A percentile compares a stretch with the other conserved stretches of the same genome.
Evolutionary conservation across 2,113 vertebrate genomes (phyloP).

Genomic region (Sander lucioperca): DNA sequence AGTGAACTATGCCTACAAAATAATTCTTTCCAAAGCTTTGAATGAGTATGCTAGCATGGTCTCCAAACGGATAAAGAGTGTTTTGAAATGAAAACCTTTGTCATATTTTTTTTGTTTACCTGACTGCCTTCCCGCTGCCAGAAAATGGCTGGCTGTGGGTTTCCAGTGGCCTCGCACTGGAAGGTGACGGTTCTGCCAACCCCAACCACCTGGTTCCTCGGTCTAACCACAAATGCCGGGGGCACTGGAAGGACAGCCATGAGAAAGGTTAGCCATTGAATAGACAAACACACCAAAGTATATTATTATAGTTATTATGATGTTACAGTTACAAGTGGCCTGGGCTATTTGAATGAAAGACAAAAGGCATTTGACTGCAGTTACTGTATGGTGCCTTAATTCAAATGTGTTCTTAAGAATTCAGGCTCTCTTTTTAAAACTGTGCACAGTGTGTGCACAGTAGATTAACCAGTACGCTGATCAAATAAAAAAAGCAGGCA

Average conservation of each 20-base stretch:
- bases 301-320: slow-evolving; percentile 36
- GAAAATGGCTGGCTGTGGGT: slow-evolving; percentile 98
- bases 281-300: slow-evolving; percentile 25
- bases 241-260: slow-evolving; percentile 86
- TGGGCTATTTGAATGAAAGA: slow-evolving; percentile 30
- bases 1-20: slow-evolving; percentile 4
- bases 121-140: slow-evolving; percentile 98
- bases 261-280: slow-evolving; percentile 45
- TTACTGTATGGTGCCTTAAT: background rate
- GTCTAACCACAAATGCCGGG: slow-evolving; percentile 95
- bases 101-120: slow-evolving; percentile 81
- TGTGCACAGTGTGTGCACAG: slow-evolving; percentile 10
- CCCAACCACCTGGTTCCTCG: slow-evolving; percentile 95
- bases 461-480: slow-evolving; percentile 75
- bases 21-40: background rate
- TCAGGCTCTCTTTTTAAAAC: slow-evolving; percentile 26
- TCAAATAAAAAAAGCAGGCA: slow-evolving; percentile 60
- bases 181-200: slow-evolving; percentile 96
- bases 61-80: background rate
- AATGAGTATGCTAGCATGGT: background rate
- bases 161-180: slow-evolving; percentile 97
- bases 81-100: slow-evolving; percentile 21
- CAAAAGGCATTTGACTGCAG: slow-evolving; percentile 25
- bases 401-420: slow-evolving; percentile 3
- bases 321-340: slow-evolving; percentile 28